A percentile compares a stretch with the other conserved stretches of the same genome.
Conservation (phyloP, 2,888 invertebrate genomes). For the Fissipunctia ypsillon region DNA sequence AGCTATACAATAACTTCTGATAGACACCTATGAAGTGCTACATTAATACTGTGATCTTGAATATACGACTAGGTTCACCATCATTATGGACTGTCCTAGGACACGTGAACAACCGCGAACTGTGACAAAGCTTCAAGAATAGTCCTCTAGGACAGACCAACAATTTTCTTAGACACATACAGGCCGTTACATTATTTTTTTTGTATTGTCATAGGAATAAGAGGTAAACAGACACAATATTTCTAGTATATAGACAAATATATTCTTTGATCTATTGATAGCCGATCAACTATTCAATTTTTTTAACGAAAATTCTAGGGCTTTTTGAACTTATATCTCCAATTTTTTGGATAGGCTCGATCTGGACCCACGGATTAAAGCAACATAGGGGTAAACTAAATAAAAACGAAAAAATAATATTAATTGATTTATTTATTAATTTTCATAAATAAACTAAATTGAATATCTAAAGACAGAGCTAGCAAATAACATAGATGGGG, state of each 20-base stretch:
- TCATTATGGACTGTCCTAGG: slow-evolving; percentile 64
- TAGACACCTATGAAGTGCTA: slow-evolving; percentile 75
- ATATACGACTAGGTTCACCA: slow-evolving; percentile 66
- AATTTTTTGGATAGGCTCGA: slow-evolving; percentile 69
- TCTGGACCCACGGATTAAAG: slow-evolving; percentile 78
- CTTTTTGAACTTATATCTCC: slow-evolving; percentile 70
- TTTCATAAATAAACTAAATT: slow-evolving; percentile 89
- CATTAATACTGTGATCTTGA: slow-evolving; percentile 71
- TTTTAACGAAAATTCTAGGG: slow-evolving; percentile 51
- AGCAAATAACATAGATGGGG: slow-evolving; percentile 83
- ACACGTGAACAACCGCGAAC: slow-evolving; percentile 28
- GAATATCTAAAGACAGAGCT: slow-evolving; percentile 86
- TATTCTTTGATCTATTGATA: slow-evolving; percentile 53
- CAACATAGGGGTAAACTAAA: slow-evolving; percentile 69
- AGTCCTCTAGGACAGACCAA: slow-evolving; percentile 56
- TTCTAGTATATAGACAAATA: slow-evolving; percentile 64
- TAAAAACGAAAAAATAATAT: slow-evolving; percentile 79
- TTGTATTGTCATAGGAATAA: slow-evolving; percentile 84
- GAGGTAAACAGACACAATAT: slow-evolving; percentile 75
- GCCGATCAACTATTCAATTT: slow-evolving; percentile 47
- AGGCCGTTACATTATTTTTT: slow-evolving; percentile 63
- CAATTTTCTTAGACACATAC: slow-evolving; percentile 62
- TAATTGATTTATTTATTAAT: slow-evolving; percentile 87
- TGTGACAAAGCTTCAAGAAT: slow-evolving; percentile 58
- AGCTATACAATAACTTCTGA: slow-evolving; percentile 77